phyloP scores from a whole-genome alignment of 1,140 invertebrate species.

The Lordiphosa collinella region DNA sequence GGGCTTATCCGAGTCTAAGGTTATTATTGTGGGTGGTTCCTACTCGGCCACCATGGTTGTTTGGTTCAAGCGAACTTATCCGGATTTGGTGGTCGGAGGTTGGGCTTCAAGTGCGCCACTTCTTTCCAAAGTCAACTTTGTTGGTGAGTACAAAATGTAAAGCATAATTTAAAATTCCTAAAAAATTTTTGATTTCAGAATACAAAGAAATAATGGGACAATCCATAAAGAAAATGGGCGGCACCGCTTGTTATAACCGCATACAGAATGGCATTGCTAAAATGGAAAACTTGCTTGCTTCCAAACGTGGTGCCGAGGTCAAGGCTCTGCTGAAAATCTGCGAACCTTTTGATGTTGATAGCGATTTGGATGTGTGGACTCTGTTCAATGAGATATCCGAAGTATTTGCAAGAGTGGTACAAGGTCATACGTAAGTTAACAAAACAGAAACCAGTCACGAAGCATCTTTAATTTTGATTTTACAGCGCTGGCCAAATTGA shows the following conservation, averaged over 20 bases:
- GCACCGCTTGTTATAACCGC: constrained; percentile 79
- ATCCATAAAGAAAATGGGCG: constrained; percentile 74
- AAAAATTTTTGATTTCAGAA: constrained; percentile 13
- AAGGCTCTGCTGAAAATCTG: constrained; percentile 78
- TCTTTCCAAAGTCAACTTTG: constrained; percentile 67
- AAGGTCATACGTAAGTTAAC: constrained; percentile 69
- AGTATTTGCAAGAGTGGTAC: constrained; percentile 68
- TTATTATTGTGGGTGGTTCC: constrained; percentile 88
- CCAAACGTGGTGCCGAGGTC: constrained; percentile 54
- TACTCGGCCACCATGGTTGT: constrained; percentile 89
- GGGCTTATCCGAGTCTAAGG: constrained; percentile 69
- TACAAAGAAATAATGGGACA: constrained; percentile 77
- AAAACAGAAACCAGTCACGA: too few relatives aligned
- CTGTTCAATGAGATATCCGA: constrained; percentile 73
- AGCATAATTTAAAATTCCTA: neutral
- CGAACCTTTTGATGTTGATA: constrained; percentile 59
- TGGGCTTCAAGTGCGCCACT: constrained; percentile 89
- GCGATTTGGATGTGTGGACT: constrained; percentile 70
- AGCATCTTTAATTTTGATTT: too few relatives aligned
- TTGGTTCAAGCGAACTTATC: constrained; percentile 88
- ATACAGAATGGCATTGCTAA: constrained; percentile 80
- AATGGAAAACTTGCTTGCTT: constrained; percentile 76
- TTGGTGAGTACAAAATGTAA: constrained; percentile 38
- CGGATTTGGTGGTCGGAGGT: constrained; percentile 86
- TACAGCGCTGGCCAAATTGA: constrained; percentile 64